Base-by-base conservation (phyloP, 2,888 invertebrate genomes). In the Fragum sueziense region DNA sequence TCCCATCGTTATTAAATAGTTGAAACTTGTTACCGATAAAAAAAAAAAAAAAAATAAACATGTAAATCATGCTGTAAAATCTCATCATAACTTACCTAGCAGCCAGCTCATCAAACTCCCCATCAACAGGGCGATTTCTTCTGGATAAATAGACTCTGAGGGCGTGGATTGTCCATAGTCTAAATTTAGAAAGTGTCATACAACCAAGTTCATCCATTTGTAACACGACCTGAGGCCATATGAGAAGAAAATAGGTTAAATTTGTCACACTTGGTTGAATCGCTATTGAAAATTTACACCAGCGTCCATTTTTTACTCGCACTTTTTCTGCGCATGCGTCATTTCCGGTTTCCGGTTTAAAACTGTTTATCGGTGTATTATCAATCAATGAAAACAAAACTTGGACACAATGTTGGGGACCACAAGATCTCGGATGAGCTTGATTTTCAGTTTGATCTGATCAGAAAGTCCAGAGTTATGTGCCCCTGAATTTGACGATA, bases 101-200 rank as follows among this genome's bases (percentile, higher is more conserved):
- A 41, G 72, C 17, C 33, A 79, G 31, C 54, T 79, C 79, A 11
- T 79, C 75, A 25, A 68, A 29, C 33, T 41, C 62, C 17, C 79
- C 79, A 68, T 71, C 57, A 41, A 79, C 75, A 17, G 72, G 34
- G 22, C 47, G 34, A 11, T 75, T 79, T 52, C 75, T 54, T 4
- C 37, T 41, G 1, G 79, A 75, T 37, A 75, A 52, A 75, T 54
- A 73, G 29, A 79, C 75, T 62, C 74, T 75, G 33, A 75, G 31
- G n/a, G 75, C 74, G 52, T 79, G 57, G 25, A 75, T 61, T 1
- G 75, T 75, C 75, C 75, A 79, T 31, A 79, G 52, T 68, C 62
- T 79, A 37, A 79, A 75, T 51, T 68, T 71, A 33, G 61, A 61
- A 54, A 70, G 67, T 9, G 70, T 74, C 79, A 75, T 68, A 31